Base-by-base conservation (phyloP, 2,113 vertebrate genomes). In the Progne subis region DNA sequence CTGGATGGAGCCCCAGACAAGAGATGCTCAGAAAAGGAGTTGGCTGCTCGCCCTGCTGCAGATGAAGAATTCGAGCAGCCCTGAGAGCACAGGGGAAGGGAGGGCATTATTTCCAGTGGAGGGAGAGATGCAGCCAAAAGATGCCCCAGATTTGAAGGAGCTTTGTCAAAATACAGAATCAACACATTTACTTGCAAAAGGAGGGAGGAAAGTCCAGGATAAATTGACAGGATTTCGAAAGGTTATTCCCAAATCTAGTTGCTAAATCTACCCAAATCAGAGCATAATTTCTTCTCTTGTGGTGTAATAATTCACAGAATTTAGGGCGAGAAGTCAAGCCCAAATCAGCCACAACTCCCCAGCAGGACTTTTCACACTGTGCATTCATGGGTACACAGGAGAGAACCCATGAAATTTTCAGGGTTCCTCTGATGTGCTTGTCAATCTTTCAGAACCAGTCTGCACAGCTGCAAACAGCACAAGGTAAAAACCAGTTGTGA, bases 1-100 rank as follows among this genome's bases (percentile, higher is more conserved):
- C 90, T 92, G 86, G 63, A 91, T 50, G 44, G 61, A 95, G 71
- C 46, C 76, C 82, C 69, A 80, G 90, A 98, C 97, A 98, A 97
- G 97, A 94, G 95, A 90, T 94, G 95, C 94, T 98, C 95, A 97
- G 97, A 97, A 94, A 96, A 95, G 90, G 89, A 97, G 63, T 43
- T 98, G 98, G 98, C 97, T 75, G 78, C 70, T 86, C 16, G 96
- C 97, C 96, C 86, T 47, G 28, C 28, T 83, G 86, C 67, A 92
- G 88, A 83, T 75, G 93, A 95, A 92, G 67, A 90, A 92, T 96
- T 71, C 12, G 8, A 95, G 95, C 20, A 6, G 46, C 63, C 82
- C 4, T 5, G 82, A 68, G 72, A 39, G 55, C 39, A 34, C 4
- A 18, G n/a, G 32, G 41, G n/a, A 49, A 43, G 34, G 67, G 37